Conservation (phyloP, 1,140 invertebrate species). For the Stegodyphus dumicola region DNA sequence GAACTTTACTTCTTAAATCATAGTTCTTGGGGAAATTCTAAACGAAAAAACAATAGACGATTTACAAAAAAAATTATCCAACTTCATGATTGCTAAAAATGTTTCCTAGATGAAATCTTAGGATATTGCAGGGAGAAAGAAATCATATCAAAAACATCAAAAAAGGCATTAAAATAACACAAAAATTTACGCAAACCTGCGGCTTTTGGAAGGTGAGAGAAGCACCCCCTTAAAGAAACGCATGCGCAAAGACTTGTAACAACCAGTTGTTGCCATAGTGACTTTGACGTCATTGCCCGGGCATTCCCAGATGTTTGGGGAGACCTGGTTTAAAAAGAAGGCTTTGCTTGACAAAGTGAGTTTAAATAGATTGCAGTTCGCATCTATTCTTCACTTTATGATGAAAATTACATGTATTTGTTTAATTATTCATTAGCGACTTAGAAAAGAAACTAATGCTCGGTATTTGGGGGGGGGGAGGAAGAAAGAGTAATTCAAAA, state of each 20-base stretch:
- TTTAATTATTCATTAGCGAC: not conserved
- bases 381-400: not conserved
- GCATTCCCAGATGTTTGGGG: slow-evolving; percentile 42
- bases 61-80: no score
- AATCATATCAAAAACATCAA: not conserved
- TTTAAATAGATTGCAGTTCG: slow-evolving; percentile 10
- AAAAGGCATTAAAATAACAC: not conserved
- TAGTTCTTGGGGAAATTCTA: no score
- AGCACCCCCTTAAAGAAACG: not conserved
- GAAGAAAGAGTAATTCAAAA: no score
- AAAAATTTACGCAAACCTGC: slow-evolving; percentile 7
- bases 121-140: not conserved
- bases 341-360: slow-evolving; percentile 11
- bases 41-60: no score
- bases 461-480: no score
- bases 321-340: slow-evolving; percentile 16
- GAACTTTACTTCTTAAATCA: no score
- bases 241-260: slow-evolving; percentile 32
- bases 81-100: no score
- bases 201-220: slow-evolving; percentile 16
- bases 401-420: not conserved
- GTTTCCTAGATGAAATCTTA: no score
- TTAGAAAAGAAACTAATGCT: no score
- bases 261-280: slow-evolving; percentile 34
- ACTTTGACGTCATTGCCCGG: slow-evolving; percentile 59